phyloP scores from a whole-genome alignment of 2,888 invertebrate species.

The Gnatocerus cornutus region DNA sequence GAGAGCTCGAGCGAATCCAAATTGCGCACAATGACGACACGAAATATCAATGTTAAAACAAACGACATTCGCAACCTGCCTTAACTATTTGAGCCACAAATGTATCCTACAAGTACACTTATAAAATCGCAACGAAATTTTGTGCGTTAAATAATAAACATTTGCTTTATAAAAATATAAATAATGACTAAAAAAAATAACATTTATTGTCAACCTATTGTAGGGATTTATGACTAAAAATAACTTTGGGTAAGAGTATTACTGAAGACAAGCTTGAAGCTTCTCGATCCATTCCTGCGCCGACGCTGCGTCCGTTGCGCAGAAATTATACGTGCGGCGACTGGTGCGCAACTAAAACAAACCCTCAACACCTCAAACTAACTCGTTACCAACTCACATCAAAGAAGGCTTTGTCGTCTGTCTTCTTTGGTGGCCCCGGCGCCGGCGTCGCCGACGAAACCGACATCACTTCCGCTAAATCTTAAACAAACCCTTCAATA shows the following conservation, averaged over 20 bases:
- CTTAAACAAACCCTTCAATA: no score
- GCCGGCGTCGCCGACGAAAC: constrained; percentile 87
- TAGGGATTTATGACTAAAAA: constrained; percentile 48
- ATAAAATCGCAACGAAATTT: constrained; percentile 42
- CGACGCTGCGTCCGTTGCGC: constrained; percentile 89
- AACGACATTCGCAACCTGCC: constrained; percentile 16
- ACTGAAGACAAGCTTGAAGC: constrained; percentile 94
- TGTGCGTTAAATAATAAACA: constrained; percentile 51
- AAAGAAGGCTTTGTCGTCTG: constrained; percentile 96
- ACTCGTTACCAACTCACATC: no score
- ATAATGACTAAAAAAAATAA: constrained; percentile 59
- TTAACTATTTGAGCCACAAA: constrained; percentile 43
- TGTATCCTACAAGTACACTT: constrained; percentile 32
- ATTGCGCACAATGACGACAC: constrained; percentile 2
- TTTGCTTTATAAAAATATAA: constrained; percentile 55
- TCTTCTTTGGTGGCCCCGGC: constrained; percentile 92
- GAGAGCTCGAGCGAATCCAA: constrained; percentile 40
- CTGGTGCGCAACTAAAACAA: constrained; percentile 88
- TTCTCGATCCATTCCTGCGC: constrained; percentile 99
- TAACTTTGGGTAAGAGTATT: constrained; percentile 66
- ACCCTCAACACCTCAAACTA: no score
- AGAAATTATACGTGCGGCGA: constrained; percentile 94
- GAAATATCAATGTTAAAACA: constrained; percentile 11
- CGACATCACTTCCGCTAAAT: constrained; percentile 94
- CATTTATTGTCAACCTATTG: constrained; percentile 62